These are phyloP conservation scores for Scolopax rusticola DNA, from an alignment of 2,797 vertebrate species.

Conservation along the genomic window DNA sequence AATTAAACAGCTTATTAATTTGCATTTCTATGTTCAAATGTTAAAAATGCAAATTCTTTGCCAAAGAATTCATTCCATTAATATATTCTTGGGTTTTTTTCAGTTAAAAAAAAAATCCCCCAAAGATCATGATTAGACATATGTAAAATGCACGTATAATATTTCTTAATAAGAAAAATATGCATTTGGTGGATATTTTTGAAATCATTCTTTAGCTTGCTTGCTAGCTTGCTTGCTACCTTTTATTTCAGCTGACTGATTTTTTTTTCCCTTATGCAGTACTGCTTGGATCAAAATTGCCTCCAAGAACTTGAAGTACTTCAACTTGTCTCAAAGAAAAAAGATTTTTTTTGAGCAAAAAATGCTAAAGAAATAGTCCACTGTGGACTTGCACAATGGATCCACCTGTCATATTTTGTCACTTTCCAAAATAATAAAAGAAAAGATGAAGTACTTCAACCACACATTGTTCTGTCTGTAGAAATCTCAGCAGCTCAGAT, in stretches of 20 bases:
- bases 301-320: background rate
- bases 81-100: background rate
- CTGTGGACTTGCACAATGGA: background rate
- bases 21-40: background rate
- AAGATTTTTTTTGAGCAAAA: accelerated
- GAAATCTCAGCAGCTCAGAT: background rate
- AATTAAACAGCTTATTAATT: background rate
- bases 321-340: background rate
- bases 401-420: background rate
- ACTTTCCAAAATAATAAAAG: background rate
- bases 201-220: background rate
- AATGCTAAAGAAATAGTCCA: background rate
- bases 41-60: background rate
- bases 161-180: background rate
- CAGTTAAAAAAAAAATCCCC: background rate
- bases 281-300: background rate
- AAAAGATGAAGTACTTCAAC: background rate
- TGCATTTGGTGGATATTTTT: background rate
- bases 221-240: background rate
- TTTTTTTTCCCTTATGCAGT: background rate
- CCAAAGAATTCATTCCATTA: background rate
- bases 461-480: background rate
- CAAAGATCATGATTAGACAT: background rate
- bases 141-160: background rate
- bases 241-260: background rate